Base-by-base conservation (phyloP, 2,113 vertebrate genomes). In the Aramus guarauna region DNA sequence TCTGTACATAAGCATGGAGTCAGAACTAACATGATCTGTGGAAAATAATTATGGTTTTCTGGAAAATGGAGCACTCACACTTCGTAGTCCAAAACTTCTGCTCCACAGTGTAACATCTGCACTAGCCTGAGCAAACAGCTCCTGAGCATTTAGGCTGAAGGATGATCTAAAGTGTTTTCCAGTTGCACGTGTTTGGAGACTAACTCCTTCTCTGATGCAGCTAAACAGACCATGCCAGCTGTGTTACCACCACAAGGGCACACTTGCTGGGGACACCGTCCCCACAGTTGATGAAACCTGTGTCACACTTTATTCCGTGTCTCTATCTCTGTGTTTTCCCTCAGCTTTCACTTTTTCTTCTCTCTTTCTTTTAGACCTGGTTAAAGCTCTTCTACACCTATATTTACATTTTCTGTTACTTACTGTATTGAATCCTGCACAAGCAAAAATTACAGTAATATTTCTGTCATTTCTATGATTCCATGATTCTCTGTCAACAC, bases 91-190 rank as follows among this genome's bases (percentile, higher is more conserved):
- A 27, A 58, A 92, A 82, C 27, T 59, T 84, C 52, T 56, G 18
- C 21, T 77, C 21, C 0, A 0, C 39, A 12, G 23, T 62, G 47
- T 60, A 71, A 52, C n/a, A 22, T 1, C 63, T 32, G 9, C 30
- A 27, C 29, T 59, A 26, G 8, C 47, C 72, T 37, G 60, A 92
- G 68, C 48, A 74, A 85, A 26, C 29, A 47, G 36, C 36, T 88
- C 10, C 39, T 59, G 24, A 60, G 22, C 13, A 0, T 56, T 81
- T 60, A 41, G 48, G 4, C 32, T 56, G 66, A 67, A 69, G 50
- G 53, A 20, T 52, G 23, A 39, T 34, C 36, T 53, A 6, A 64
- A 32, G 16, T 39, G 69, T 85, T 71, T 89, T 69, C 63, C 58
- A 34, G 24, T 47, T 80, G 59, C 30, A 34, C 2, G 1, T 68